A percentile compares a stretch with the other conserved stretches of the same genome.
Conservation (phyloP, 1,140 invertebrate genomes). For the Ectropis grisescens region DNA sequence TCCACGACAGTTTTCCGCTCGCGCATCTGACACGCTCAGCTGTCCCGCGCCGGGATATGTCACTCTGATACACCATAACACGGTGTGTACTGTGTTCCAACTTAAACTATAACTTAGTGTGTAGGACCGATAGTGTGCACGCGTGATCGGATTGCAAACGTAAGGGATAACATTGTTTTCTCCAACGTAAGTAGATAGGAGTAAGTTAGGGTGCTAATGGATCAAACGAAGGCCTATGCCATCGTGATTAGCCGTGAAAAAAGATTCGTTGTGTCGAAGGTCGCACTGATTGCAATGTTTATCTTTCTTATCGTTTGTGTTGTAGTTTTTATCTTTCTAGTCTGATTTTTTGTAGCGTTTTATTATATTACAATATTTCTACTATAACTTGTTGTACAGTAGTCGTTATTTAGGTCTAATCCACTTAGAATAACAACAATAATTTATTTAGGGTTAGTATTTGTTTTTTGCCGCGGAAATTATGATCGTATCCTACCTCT, state of each 20-base stretch:
- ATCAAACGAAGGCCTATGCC: slow-evolving; percentile 11
- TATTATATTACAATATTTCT: too few relatives aligned
- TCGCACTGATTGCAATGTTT: slow-evolving; percentile 24
- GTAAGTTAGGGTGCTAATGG: slow-evolving; percentile 23
- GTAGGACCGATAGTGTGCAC: slow-evolving; percentile 25
- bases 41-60: slow-evolving; percentile 23
- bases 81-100: slow-evolving; percentile 25
- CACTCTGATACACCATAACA: slow-evolving; percentile 25
- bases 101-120: slow-evolving; percentile 36
- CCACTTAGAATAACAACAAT: too few relatives aligned
- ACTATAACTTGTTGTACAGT: too few relatives aligned
- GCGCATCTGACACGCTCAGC: slow-evolving; percentile 5
- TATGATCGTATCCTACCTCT: too few relatives aligned
- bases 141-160: slow-evolving; percentile 45
- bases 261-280: slow-evolving; percentile 25
- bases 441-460: too few relatives aligned
- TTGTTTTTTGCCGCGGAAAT: too few relatives aligned
- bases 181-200: slow-evolving; percentile 43
- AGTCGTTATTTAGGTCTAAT: too few relatives aligned
- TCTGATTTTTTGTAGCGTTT: too few relatives aligned
- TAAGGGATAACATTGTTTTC: slow-evolving; percentile 40
- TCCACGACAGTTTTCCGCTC: slow-evolving; percentile 32
- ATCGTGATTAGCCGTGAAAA: slow-evolving; percentile 18
- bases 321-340: too few relatives aligned
- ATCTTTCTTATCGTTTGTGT: too few relatives aligned